A percentile compares a stretch with the other conserved stretches of the same genome.
Evolutionary conservation across 2,113 vertebrate species (phyloP).

Genomic region (Pseudorectes ferrugineus): DNA sequence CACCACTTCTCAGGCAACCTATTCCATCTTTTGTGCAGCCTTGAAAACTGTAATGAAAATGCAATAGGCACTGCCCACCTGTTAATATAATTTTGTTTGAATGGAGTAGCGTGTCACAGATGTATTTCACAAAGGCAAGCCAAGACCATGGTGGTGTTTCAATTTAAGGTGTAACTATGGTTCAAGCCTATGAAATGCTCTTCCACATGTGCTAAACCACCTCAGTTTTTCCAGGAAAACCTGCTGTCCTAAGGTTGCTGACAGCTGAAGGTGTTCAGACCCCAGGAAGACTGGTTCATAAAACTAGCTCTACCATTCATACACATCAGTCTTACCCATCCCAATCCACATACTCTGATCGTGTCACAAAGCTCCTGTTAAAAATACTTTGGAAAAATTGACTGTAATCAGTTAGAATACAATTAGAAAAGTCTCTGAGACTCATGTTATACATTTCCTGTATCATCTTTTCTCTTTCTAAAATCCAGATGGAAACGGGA

Average conservation of each 20-base stretch:
- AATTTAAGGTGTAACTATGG: not conserved
- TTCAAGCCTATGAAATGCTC: not conserved
- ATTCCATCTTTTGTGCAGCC: not conserved
- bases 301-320: not conserved
- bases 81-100: not conserved
- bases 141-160: not conserved
- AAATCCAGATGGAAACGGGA: constrained; percentile 19
- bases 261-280: not conserved
- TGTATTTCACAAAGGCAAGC: not conserved
- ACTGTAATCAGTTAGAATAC: not conserved
- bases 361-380: not conserved
- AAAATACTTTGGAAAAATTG: constrained; percentile 1
- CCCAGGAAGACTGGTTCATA: not conserved
- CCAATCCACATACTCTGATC: not conserved
- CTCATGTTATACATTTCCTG: not conserved
- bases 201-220: not conserved
- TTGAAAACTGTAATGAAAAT: not conserved
- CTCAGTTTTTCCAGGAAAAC: not conserved
- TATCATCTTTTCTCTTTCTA: not conserved
- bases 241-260: not conserved
- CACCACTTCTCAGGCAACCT: not conserved
- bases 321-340: not conserved
- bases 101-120: not conserved
- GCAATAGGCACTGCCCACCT: not conserved
- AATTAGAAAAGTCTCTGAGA: constrained; percentile 26